phyloP scores from a whole-genome alignment of 2,888 invertebrate species.

The Parnassius orleans region DNA sequence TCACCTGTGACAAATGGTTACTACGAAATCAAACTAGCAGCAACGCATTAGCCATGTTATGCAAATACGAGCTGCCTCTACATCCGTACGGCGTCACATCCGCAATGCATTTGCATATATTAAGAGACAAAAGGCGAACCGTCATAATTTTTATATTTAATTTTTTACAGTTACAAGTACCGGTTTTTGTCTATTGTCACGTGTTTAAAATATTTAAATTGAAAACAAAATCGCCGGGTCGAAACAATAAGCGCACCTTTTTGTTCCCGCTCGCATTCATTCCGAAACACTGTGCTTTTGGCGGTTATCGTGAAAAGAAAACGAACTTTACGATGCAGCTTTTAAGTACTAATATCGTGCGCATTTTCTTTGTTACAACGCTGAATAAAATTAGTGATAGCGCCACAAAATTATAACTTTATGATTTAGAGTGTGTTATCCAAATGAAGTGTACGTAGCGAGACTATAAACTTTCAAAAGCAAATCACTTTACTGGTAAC shows the following conservation, averaged over 20 bases:
- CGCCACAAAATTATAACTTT: constrained; percentile 40
- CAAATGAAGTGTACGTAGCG: constrained; percentile 3
- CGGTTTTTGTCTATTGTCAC: constrained; percentile 77
- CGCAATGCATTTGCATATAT: constrained; percentile 71
- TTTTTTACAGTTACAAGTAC: constrained; percentile 79
- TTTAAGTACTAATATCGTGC: constrained; percentile 28
- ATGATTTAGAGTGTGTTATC: constrained; percentile 32
- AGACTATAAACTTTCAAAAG: background rate
- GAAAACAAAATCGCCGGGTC: constrained; percentile 72
- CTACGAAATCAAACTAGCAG: constrained; percentile 6
- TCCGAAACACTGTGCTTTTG: constrained; percentile 38
- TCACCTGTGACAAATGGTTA: background rate
- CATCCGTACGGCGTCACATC: constrained; percentile 45
- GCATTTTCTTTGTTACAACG: constrained; percentile 24
- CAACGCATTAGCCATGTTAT: constrained; percentile 13
- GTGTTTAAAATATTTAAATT: constrained; percentile 77
- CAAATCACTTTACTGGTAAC: background rate
- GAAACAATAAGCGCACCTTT: constrained; percentile 73
- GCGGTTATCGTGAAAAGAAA: constrained; percentile 26
- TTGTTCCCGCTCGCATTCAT: constrained; percentile 48
- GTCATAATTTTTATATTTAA: constrained; percentile 79
- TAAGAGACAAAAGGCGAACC: constrained; percentile 68
- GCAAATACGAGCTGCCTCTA: constrained; percentile 3
- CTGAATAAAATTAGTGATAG: constrained; percentile 54
- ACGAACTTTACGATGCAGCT: background rate